Evolutionary conservation across 2,797 vertebrate species (phyloP), one percentile per base, ranked within the genome.

Genomic region (Sebastes wilsoni): DNA sequence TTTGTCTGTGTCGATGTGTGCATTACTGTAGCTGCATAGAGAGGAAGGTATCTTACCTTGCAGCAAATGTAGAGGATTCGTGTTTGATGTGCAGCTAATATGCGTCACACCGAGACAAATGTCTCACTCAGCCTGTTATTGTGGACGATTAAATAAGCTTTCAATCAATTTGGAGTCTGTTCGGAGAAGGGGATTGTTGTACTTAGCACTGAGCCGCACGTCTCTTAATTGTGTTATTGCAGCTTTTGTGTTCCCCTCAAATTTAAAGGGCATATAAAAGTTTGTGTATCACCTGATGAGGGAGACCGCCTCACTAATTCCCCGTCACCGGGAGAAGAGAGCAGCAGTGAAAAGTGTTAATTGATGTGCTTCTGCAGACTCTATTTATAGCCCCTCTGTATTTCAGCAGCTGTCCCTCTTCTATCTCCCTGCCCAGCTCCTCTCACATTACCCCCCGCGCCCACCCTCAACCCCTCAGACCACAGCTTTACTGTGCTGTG

Each of bases 361-460:
- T 87, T 85, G 81, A 82, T 79, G 84, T 82, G 59, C 82, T 75
- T 82, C 68, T 84, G 81, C 87, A 88, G 73, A 52, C 59, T 76
- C 90, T 95, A 94, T 95, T 94, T 85, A 89, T 94, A 93, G 75
- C 73, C 79, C 20, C 76, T 69, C 58, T 88, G 88, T 92, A 79
- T 87, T 88, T 82, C 86, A 83, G 92, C 94, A 94, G 94, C 94
- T 94, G 94, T 92, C 90, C 87, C 88, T 85, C 77, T 79, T 84
- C 88, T 71, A 75, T 84, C 82, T 79, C 83, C 73, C 80, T 72
- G 59, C 71, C 78, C 49, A 67, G 78, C 72, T 80, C 83, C 80
- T 91, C 90, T 94, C 90, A 89, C 73, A 83, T 93, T 94, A 87
- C 91, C 13, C 78, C 72, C 65, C 14, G 2, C 16, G 3, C 16